Conservation (phyloP, 2,888 invertebrate genomes). For the Aplocera efformata region DNA sequence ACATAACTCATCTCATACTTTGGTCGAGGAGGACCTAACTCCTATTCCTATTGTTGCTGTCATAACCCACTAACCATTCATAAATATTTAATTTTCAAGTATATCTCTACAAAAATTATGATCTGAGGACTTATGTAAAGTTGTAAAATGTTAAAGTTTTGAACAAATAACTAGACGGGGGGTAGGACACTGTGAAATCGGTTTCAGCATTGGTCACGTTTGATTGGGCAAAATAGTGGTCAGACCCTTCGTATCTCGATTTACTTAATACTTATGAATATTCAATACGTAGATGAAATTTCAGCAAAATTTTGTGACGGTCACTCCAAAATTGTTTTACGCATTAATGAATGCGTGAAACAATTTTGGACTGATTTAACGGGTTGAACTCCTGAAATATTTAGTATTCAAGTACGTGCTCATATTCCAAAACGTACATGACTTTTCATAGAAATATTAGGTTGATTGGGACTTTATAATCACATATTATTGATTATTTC, state of each 20-base stretch:
- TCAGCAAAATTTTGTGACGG: slow-evolving; percentile 32
- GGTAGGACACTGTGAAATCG: slow-evolving; percentile 32
- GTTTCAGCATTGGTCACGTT: slow-evolving; percentile 45
- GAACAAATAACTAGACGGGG: slow-evolving; percentile 11
- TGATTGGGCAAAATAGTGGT: slow-evolving; percentile 44
- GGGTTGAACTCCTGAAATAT: not conserved
- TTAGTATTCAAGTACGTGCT: not conserved
- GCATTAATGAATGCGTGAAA: no score
- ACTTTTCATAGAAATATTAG: no score
- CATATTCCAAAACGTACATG: not conserved
- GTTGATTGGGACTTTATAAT: no score
- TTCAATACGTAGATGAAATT: slow-evolving; percentile 27
- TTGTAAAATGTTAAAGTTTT: not conserved
- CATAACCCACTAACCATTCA: no score
- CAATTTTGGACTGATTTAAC: not conserved
- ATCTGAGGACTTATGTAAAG: no score
- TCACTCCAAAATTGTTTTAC: not conserved
- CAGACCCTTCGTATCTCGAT: slow-evolving; percentile 35
- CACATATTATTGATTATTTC: no score
- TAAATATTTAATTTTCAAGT: no score
- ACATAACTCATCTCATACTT: no score
- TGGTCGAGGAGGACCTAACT: no score
- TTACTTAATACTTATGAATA: slow-evolving; percentile 23
- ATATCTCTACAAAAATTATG: no score
- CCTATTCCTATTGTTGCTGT: no score